Evolutionary conservation across 2,113 vertebrate genomes (phyloP), one percentile per base, ranked within the genome.

Genomic region (Pedetes capensis): DNA sequence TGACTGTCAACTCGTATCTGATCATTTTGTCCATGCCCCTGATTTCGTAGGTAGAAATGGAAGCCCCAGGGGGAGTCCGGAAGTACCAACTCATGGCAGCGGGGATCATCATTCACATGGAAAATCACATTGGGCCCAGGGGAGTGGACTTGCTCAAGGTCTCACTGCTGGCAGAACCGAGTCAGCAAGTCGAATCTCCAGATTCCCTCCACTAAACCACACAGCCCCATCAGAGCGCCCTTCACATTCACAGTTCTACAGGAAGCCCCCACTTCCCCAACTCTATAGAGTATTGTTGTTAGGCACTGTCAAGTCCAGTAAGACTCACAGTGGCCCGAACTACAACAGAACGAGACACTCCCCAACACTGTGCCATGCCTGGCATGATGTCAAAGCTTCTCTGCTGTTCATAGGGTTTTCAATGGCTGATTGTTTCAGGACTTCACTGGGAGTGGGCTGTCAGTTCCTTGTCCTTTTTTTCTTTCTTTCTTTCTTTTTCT

Each of bases 81-180:
- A 32, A 47, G 59, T 87, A 64, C 85, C 25, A 17, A 23, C 10
- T 92, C 51, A 51, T 59, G 64, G 39, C 49, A 84, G 79, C 44
- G 95, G 87, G 75, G 85, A 39, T n/a, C 71, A 51, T 76, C 51
- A n/a, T 66, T n/a, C 91, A 64, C 86, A 92, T 1, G 75, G 85
- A 53, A 78, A 75, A 82, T 10, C 16, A 20, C n/a, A 66, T 3
- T 25, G 9, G 49, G n/a, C 51, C 51, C 20, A 16, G 32, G 11
- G 4, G 84, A 76, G 53, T n/a, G 76, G 64, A 89, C 93, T 89
- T 78, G 74, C 75, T 69, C 66, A 87, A 91, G 87, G 87, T 85
- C 78, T 78, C 59, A 32, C 63, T 25, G 59, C 39, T 63, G 82
- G n/a, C 68, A 64, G 79, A 95, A 61, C 74, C 86, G 85, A 75